These are phyloP conservation scores for Cephus nigrinus DNA, from an alignment of 2,888 invertebrate species.

Conservation along the genomic window DNA sequence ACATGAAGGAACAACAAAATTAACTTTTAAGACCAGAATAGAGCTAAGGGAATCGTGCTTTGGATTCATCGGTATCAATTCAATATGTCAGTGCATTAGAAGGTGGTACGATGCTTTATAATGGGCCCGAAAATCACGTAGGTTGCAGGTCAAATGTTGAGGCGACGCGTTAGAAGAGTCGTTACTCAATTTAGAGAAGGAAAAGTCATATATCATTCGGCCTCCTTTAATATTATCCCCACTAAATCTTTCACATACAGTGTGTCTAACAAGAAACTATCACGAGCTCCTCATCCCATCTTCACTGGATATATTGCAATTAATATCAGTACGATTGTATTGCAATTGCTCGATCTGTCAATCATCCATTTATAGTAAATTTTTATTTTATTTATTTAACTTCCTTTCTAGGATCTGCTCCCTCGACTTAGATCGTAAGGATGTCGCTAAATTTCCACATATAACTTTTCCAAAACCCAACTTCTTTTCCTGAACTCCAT, in stretches of 20 bases:
- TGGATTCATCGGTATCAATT: background rate
- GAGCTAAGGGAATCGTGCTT: background rate
- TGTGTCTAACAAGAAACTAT: background rate
- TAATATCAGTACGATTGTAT: background rate
- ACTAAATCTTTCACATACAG: background rate
- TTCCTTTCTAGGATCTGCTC: background rate
- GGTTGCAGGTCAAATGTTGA: background rate
- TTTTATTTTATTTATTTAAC: background rate
- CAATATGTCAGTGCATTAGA: background rate
- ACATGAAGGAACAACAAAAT: background rate
- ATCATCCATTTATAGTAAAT: background rate
- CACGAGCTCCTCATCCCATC: background rate
- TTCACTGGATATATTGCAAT: background rate
- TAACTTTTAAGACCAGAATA: background rate
- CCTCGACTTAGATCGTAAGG: conserved; percentile 11
- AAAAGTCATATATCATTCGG: background rate
- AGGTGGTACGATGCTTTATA: background rate
- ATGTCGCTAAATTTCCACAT: conserved; percentile 31
- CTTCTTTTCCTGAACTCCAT: background rate
- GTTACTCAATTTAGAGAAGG: background rate
- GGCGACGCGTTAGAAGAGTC: background rate
- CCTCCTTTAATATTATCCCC: background rate
- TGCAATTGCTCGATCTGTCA: background rate
- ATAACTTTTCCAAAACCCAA: conserved; percentile 26
- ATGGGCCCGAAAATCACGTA: background rate